These are phyloP conservation scores for Glaucopsyche alexis DNA, from an alignment of 2,888 invertebrate genomes.

Conservation along the genomic window DNA sequence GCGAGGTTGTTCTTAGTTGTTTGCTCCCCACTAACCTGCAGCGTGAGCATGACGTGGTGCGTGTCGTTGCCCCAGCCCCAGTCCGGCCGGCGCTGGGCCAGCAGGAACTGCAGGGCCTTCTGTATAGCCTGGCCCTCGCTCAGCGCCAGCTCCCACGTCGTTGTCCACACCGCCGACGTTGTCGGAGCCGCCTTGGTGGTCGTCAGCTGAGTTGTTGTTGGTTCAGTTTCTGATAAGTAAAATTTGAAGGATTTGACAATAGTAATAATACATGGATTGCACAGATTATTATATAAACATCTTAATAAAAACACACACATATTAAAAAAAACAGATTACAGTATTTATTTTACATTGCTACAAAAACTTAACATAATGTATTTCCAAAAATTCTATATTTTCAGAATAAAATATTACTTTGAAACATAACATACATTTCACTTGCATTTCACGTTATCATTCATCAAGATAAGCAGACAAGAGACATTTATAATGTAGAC, in stretches of 20 bases:
- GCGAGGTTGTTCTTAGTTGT: background rate
- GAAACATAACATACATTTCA: too few relatives aligned
- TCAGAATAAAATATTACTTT: too few relatives aligned
- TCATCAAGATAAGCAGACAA: background rate
- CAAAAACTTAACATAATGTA: too few relatives aligned
- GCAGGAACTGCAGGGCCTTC: constrained; percentile 86
- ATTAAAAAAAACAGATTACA: too few relatives aligned
- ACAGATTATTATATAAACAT: too few relatives aligned
- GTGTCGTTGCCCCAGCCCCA: constrained; percentile 93
- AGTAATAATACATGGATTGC: too few relatives aligned
- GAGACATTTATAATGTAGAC: constrained; percentile 6
- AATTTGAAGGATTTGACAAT: too few relatives aligned
- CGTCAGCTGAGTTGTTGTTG: constrained; percentile 51
- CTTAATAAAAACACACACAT: too few relatives aligned
- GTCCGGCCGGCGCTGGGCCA: constrained; percentile 85
- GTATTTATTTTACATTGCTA: too few relatives aligned
- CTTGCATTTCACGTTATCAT: background rate
- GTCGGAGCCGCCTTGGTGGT: constrained; percentile 48
- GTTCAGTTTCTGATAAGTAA: constrained; percentile 57
- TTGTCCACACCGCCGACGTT: constrained; percentile 53
- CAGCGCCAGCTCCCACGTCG: constrained; percentile 65
- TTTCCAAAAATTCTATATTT: too few relatives aligned
- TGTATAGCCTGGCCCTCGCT: constrained; percentile 81
- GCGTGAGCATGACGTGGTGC: constrained; percentile 88
- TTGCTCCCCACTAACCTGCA: constrained; percentile 79